Base-by-base conservation (phyloP, 2,888 invertebrate genomes). In the Bhutanitis thaidina region DNA sequence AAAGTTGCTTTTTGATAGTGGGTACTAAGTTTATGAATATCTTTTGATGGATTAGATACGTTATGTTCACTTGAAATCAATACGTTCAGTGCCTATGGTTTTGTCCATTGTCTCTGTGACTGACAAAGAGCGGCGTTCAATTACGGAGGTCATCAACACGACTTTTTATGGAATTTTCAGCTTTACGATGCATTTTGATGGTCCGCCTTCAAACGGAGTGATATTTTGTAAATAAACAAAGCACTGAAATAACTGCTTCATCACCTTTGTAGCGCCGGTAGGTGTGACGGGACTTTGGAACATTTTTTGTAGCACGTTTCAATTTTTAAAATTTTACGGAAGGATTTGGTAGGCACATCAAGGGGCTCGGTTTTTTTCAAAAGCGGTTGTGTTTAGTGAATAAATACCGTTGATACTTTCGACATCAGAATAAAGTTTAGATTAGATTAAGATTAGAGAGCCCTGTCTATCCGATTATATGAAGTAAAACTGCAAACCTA, bases 181-280 rank as follows among this genome's bases (percentile, higher is more conserved):
- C 66, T 89, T 89, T 83, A 89, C 84, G 88, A 80, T 78, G 74
- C 78, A 87, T 88, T 86, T 87, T 88, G 89, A 89, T 87, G 88
- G 88, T 84, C 82, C 88, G 86, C 86, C 88, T 89, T 89, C 89
- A 89, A 89, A 89, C 87, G 80, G 79, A 89, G 85, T 89, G 88
- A 89, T 89, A 89, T 89, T 86, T 88, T 84, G 89, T 89, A 89
- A 89, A 89, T 88, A 89, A 89, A 89, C 89, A 89, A 73, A 66
- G 76, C 75, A 82, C 89, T 85, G 85, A 88, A 89, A 89, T 89
- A 89, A 85, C 88, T 80, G 72, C 60, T 76, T 81, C 76, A 84
- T 85, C 85, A 88, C 87, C 89, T 89, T 88, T 89, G 88, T 88
- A 78, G 74, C 74, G 80, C 82, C 85, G 85, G 80, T 77, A 75